These are phyloP conservation scores for Cyprinus carpio DNA, from an alignment of 2,113 vertebrate genomes.

Conservation along the genomic window DNA sequence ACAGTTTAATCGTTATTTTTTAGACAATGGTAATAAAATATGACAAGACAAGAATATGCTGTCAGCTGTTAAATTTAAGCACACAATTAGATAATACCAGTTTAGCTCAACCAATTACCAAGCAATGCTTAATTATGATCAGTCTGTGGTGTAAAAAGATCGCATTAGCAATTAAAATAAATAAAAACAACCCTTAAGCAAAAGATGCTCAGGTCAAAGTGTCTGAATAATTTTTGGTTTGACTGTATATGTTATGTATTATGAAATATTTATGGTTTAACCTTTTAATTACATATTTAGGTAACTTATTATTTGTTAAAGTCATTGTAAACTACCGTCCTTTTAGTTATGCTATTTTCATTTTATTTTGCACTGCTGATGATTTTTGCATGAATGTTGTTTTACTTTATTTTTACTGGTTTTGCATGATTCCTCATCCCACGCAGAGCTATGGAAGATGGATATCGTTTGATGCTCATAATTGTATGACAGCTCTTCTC, in stretches of 20 bases:
- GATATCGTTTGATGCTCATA: background rate
- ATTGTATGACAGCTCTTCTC: background rate
- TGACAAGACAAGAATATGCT: no score
- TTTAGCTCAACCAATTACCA: no score
- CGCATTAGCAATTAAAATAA: no score
- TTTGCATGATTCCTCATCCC: background rate
- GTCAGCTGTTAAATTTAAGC: no score
- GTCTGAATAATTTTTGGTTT: no score
- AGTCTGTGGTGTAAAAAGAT: no score
- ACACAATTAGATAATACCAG: no score
- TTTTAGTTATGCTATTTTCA: background rate
- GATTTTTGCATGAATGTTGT: background rate
- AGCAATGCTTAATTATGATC: no score
- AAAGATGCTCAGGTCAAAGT: no score
- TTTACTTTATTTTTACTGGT: background rate
- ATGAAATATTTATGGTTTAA: background rate
- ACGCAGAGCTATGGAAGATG: background rate
- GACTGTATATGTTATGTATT: background rate
- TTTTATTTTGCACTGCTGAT: background rate
- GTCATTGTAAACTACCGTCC: background rate
- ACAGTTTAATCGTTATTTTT: no score
- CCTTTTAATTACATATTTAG: background rate
- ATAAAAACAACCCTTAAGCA: no score
- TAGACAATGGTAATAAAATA: no score
- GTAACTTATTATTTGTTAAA: background rate